Percentiles rank a stretch among this genome's conserved stretches.
Evolutionary conservation across 2,888 invertebrate genomes (phyloP).

Genomic region (Tinea pellionella): DNA sequence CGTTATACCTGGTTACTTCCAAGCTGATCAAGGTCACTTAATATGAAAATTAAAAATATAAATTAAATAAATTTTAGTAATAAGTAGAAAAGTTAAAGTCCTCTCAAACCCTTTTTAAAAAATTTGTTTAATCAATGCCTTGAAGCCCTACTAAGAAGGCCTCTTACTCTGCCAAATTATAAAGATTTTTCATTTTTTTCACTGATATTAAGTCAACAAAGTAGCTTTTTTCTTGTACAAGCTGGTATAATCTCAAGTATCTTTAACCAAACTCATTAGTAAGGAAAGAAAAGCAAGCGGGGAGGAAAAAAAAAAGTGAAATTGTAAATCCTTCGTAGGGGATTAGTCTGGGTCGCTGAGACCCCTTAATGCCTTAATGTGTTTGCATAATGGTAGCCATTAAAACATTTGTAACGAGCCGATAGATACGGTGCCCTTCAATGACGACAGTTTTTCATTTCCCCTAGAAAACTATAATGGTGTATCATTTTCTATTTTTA

Average conservation of each 20-base stretch:
- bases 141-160: background rate
- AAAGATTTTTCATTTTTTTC: background rate
- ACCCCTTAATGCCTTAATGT: constrained; percentile 42
- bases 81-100: background rate
- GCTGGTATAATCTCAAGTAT: constrained; percentile 14
- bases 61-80: too few species aligned
- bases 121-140: background rate
- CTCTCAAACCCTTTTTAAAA: background rate
- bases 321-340: constrained; percentile 31
- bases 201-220: constrained; percentile 4
- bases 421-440: constrained; percentile 36
- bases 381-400: constrained; percentile 65
- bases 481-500: background rate
- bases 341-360: constrained; percentile 18
- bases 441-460: background rate
- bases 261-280: constrained; percentile 24
- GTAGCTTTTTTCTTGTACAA: background rate
- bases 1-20: too few species aligned
- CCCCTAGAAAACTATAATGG: background rate
- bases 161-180: background rate
- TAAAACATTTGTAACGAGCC: constrained; percentile 63
- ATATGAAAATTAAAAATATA: too few species aligned
- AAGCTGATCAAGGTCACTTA: too few species aligned
- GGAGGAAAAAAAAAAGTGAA: constrained; percentile 15
- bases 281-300: constrained; percentile 5